These are phyloP conservation scores for Drosophila pullipes DNA, from an alignment of 2,888 invertebrate genomes.

Conservation along the genomic window DNA sequence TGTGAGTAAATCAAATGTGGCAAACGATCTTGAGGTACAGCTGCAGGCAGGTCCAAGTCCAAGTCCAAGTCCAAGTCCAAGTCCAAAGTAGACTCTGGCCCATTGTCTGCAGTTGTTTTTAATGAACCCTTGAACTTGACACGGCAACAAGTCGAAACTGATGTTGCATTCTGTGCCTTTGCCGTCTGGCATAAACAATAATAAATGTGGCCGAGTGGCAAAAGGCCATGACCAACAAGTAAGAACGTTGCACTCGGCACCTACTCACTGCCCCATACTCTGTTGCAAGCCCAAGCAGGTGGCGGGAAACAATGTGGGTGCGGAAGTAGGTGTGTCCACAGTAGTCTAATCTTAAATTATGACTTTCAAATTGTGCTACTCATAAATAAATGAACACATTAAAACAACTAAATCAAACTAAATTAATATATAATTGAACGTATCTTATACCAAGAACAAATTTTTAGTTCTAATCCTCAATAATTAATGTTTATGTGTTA, in stretches of 20 bases:
- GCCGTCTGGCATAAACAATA: constrained; percentile 56
- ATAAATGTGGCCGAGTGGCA: constrained; percentile 73
- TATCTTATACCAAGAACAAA: neutral
- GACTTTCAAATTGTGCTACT: neutral
- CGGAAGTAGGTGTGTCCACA: constrained; percentile 2
- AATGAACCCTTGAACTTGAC: constrained; percentile 82
- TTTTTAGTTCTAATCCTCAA: neutral
- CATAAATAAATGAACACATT: neutral
- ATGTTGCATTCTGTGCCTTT: constrained; percentile 71
- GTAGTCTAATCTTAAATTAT: neutral
- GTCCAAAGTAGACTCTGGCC: neutral
- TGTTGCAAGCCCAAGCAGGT: neutral
- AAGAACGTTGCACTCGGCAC: neutral
- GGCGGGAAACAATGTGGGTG: neutral
- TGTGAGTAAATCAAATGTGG: constrained; percentile 24
- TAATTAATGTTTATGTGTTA: neutral
- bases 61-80: constrained; percentile 19
- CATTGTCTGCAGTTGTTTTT: constrained; percentile 31
- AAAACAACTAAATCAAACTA: neutral
- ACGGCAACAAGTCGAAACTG: constrained; percentile 61
- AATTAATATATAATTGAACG: neutral
- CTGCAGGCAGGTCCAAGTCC: constrained; percentile 24
- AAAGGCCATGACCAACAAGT: constrained; percentile 77
- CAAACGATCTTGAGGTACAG: constrained; percentile 9
- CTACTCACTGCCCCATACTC: neutral